phyloP scores from a whole-genome alignment of 1,140 invertebrate species.

The Drosophila tani region DNA sequence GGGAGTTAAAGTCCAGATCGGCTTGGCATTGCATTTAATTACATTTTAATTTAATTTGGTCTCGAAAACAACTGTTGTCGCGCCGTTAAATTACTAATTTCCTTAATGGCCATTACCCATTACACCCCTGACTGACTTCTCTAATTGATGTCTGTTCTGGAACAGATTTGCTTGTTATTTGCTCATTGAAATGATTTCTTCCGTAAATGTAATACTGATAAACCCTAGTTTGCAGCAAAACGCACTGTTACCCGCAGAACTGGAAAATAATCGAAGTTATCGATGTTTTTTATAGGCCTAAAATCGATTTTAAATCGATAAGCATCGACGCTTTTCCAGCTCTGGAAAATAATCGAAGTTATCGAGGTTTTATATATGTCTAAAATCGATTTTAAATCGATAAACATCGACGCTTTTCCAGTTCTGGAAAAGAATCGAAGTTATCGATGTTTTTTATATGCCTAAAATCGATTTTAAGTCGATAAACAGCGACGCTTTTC shows the following conservation, averaged over 20 bases:
- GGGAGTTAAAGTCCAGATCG: neutral
- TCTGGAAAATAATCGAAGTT: neutral
- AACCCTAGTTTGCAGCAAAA: neutral
- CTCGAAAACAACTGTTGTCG: slow-evolving; percentile 14
- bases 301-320: neutral
- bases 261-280: neutral
- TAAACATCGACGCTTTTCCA: no score
- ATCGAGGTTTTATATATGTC: no score
- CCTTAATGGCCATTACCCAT: neutral
- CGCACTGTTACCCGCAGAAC: slow-evolving; percentile 11
- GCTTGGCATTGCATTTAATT: slow-evolving; percentile 26
- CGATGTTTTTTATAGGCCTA: neutral
- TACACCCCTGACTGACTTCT: neutral
- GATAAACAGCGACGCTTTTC: neutral
- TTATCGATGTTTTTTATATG: neutral
- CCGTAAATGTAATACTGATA: neutral
- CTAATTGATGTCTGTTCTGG: slow-evolving; percentile 2
- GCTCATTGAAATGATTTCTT: neutral
- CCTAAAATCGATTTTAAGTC: neutral
- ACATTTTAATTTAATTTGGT: slow-evolving; percentile 9
- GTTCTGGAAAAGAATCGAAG: neutral
- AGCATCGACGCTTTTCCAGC: neutral
- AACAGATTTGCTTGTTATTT: neutral
- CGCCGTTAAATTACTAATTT: neutral
- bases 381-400: no score